A percentile compares a stretch with the other conserved stretches of the same genome.
Conservation (phyloP, 2,113 vertebrate genomes). For the Alligator sinensis region DNA sequence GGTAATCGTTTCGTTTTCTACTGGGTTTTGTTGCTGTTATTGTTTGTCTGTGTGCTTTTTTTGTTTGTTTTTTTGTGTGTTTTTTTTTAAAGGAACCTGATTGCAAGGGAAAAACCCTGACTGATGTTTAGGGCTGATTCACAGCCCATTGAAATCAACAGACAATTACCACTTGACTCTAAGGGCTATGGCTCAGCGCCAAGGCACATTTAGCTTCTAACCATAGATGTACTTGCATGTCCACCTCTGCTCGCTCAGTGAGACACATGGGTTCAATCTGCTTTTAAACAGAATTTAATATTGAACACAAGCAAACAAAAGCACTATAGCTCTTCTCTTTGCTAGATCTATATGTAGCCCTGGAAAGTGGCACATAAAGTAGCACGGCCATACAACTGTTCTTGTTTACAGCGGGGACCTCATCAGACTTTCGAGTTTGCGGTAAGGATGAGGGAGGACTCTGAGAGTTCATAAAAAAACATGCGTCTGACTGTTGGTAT, state of each 20-base stretch:
- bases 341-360: neutral
- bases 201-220: neutral
- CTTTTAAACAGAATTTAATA: neutral
- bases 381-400: neutral
- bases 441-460: no score
- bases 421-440: no score
- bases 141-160: neutral
- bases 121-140: neutral
- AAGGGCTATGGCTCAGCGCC: neutral
- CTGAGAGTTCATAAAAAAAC: neutral
- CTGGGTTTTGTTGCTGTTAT: neutral
- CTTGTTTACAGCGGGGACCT: no score
- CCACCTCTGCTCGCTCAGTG: neutral
- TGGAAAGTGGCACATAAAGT: neutral
- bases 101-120: neutral
- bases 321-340: neutral
- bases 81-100: neutral
- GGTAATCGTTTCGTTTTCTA: neutral
- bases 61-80: neutral
- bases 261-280: neutral
- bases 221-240: neutral
- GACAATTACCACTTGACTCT: neutral
- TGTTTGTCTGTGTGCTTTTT: neutral
- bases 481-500: neutral
- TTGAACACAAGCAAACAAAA: rapidly evolving